These are phyloP conservation scores for Conomelus anceps DNA, from an alignment of 2,888 invertebrate species.

Conservation along the genomic window DNA sequence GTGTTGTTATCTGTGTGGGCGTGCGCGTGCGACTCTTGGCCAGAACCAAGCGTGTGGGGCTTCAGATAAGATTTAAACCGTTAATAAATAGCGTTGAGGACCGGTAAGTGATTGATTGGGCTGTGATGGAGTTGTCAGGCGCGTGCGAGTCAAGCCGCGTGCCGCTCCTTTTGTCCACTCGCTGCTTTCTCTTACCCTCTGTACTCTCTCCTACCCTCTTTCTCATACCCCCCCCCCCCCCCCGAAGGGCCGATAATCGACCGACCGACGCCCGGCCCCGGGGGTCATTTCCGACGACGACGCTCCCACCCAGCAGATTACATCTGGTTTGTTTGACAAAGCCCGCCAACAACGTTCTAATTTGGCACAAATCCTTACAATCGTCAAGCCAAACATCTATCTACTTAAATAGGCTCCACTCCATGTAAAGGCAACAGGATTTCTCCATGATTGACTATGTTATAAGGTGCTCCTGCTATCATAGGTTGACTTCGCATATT, in stretches of 20 bases:
- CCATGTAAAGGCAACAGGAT: not conserved
- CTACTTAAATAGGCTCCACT: not conserved
- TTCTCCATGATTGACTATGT: not conserved
- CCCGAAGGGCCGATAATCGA: not conserved
- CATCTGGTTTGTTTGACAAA: not conserved
- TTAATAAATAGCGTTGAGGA: slow-evolving; percentile 7
- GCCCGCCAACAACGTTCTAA: not conserved
- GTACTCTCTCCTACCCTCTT: not conserved
- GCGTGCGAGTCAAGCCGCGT: not conserved
- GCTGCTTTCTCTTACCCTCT: not conserved
- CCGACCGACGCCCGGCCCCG: not conserved
- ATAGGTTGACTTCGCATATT: not conserved
- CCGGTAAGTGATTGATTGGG: slow-evolving; percentile 3
- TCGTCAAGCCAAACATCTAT: not conserved
- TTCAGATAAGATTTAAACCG: slow-evolving; percentile 4
- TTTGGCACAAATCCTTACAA: not conserved
- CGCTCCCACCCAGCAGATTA: not conserved
- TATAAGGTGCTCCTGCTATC: not conserved
- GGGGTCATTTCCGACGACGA: no score
- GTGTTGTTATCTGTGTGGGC: no score
- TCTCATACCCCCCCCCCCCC: not conserved
- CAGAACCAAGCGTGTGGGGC: not conserved
- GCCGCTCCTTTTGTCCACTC: not conserved
- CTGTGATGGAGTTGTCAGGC: slow-evolving; percentile 7
- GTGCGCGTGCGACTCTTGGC: not conserved